These are phyloP conservation scores for Chamaetylas fuelleborni DNA, from an alignment of 2,113 vertebrate genomes.

Conservation along the genomic window DNA sequence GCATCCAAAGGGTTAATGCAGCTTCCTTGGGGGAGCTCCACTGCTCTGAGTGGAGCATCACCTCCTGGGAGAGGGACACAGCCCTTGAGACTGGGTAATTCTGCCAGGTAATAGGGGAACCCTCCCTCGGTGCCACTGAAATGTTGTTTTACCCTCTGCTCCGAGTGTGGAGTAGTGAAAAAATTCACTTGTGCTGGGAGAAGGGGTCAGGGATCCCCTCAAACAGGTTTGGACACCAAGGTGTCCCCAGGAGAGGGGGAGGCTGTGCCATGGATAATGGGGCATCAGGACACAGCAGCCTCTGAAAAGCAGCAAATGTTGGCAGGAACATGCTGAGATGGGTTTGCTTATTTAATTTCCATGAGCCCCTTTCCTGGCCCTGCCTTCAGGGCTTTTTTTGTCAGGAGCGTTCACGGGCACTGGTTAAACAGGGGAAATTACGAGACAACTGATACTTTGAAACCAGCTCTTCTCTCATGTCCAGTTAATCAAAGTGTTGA, in stretches of 20 bases:
- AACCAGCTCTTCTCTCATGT: not conserved
- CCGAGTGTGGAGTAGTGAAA: not conserved
- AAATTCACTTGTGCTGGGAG: fast-evolving
- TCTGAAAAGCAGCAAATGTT: not conserved
- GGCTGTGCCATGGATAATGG: fast-evolving
- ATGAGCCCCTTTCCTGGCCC: not conserved
- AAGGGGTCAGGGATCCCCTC: not conserved
- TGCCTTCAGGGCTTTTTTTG: not conserved
- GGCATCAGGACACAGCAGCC: not conserved
- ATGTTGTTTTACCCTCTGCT: fast-evolving
- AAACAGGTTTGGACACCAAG: fast-evolving
- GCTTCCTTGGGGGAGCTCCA: not conserved
- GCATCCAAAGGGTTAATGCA: not conserved
- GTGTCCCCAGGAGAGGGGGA: not conserved
- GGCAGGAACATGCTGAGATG: not conserved
- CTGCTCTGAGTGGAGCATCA: not conserved
- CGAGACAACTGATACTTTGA: not conserved
- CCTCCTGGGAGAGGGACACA: not conserved
- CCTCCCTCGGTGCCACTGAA: not conserved
- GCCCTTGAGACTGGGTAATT: fast-evolving
- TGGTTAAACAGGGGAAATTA: fast-evolving
- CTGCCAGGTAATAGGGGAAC: not conserved
- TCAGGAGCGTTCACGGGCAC: not conserved
- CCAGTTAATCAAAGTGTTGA: not conserved
- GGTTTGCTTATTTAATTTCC: not conserved